Evolutionary conservation across 2,113 vertebrate species (phyloP).

Genomic region (Halcyon senegalensis): DNA sequence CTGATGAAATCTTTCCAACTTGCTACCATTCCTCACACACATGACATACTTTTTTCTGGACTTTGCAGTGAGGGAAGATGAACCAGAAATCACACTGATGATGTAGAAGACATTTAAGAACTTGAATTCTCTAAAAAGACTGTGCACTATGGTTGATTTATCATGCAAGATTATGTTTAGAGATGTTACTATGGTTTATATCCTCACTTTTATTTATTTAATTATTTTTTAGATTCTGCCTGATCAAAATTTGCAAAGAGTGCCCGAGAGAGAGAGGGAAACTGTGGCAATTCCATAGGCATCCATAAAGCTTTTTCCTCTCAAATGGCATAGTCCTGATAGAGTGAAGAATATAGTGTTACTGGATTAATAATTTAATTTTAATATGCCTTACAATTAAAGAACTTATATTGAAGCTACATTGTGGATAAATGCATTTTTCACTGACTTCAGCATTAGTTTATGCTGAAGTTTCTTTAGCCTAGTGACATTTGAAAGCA

Average conservation of each 20-base stretch:
- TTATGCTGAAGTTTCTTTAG: constrained; percentile 47
- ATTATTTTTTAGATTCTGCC: neutral
- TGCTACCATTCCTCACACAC: neutral
- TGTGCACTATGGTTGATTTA: neutral
- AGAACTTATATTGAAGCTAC: neutral
- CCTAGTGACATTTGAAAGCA: constrained; percentile 55
- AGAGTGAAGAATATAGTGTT: neutral
- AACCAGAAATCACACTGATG: neutral
- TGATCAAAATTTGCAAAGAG: neutral
- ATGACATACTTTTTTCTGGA: neutral
- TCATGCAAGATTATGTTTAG: neutral
- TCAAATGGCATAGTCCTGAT: neutral
- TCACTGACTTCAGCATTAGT: neutral
- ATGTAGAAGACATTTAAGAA: neutral
- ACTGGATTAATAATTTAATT: neutral
- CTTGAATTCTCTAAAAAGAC: neutral
- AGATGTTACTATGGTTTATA: neutral
- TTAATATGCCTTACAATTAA: constrained; percentile 31
- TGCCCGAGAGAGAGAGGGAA: neutral
- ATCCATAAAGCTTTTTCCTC: neutral
- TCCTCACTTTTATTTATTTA: neutral
- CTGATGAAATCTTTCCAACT: neutral
- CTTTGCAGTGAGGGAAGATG: neutral
- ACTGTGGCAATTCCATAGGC: neutral
- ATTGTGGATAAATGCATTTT: constrained; percentile 15